phyloP scores from a whole-genome alignment of 2,888 invertebrate genomes.

The Gastrophysa polygoni region DNA sequence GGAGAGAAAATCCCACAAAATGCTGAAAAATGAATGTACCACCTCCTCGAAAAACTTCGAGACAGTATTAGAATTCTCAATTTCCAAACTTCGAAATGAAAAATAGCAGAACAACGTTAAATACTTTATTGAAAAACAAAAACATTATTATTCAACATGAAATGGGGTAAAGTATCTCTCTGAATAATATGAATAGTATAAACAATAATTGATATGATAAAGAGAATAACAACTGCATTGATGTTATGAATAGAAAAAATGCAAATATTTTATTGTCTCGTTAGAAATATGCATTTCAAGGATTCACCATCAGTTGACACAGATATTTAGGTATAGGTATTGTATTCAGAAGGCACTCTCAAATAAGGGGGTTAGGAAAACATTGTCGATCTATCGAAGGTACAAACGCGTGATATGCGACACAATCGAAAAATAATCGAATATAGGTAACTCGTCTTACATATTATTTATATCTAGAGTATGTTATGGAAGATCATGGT shows the following conservation, averaged over 20 bases:
- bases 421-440: conserved; percentile 17
- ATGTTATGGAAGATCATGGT: conserved; percentile 34
- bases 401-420: conserved; percentile 20
- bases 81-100: too few species aligned
- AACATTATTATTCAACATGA: conserved; percentile 50
- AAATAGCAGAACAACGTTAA: conserved; percentile 40
- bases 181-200: conserved; percentile 30
- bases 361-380: conserved; percentile 42
- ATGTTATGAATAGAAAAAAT: background rate
- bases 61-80: too few species aligned
- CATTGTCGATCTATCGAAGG: conserved; percentile 31
- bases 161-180: conserved; percentile 32
- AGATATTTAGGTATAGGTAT: conserved; percentile 27
- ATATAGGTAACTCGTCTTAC: background rate
- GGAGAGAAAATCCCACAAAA: too few species aligned
- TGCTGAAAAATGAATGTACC: too few species aligned
- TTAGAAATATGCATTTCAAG: conserved; percentile 2
- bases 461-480: conserved; percentile 22
- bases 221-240: background rate
- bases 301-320: conserved; percentile 3
- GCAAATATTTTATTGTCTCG: background rate
- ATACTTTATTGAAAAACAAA: conserved; percentile 53
- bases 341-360: conserved; percentile 56
- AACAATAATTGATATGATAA: background rate
- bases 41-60: too few species aligned